Percentiles rank a stretch among this genome's conserved stretches.
Conservation (phyloP, 1,140 invertebrate genomes). For the Lepeophtheirus salmonis region DNA sequence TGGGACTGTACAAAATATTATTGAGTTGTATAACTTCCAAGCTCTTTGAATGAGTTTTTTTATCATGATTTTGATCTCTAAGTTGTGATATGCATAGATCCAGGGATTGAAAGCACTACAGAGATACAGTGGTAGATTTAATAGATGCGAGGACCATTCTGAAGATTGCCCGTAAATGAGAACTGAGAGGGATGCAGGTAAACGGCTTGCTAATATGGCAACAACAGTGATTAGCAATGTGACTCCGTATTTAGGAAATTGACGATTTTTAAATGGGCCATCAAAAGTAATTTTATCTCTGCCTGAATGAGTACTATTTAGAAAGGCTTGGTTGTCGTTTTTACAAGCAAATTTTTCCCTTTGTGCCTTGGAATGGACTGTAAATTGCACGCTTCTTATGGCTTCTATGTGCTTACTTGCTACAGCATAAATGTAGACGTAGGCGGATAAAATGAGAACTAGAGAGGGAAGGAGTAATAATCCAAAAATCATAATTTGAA, state of each 20-base stretch:
- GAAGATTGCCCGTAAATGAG: background rate
- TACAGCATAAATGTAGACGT: background rate
- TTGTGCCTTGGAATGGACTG: background rate
- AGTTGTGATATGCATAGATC: background rate
- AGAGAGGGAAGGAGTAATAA: background rate
- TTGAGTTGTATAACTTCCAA: too few relatives aligned
- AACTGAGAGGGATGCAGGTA: background rate
- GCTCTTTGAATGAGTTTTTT: background rate
- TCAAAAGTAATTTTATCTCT: too few relatives aligned
- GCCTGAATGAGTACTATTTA: too few relatives aligned
- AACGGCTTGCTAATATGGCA: background rate
- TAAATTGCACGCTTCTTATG: background rate
- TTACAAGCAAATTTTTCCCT: background rate
- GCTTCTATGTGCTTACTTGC: background rate
- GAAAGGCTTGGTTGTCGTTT: background rate
- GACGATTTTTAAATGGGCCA: background rate
- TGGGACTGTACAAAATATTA: too few relatives aligned
- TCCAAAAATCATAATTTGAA: background rate
- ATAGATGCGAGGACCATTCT: background rate
- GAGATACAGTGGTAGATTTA: background rate
- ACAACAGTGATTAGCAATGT: background rate
- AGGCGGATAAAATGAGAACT: background rate
- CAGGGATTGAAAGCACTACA: background rate
- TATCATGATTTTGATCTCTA: background rate
- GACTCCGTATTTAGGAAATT: background rate